A percentile compares a stretch with the other conserved stretches of the same genome.
These are phyloP conservation scores for Eurystomus gularis DNA, from an alignment of 2,113 vertebrate genomes.

Conservation along the genomic window DNA sequence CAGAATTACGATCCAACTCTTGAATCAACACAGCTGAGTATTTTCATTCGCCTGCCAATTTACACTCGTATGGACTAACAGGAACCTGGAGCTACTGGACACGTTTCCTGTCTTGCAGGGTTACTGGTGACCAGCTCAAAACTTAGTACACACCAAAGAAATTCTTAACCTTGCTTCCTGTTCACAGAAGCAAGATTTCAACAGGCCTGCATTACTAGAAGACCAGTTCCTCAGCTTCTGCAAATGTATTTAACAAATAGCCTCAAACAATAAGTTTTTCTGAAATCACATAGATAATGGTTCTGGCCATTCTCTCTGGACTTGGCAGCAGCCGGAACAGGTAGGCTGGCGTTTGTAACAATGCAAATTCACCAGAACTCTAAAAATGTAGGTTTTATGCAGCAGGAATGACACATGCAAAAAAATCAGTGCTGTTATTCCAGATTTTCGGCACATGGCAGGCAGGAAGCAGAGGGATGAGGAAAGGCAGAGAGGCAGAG, in stretches of 20 bases:
- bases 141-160: background rate
- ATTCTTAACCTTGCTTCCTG: background rate
- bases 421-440: background rate
- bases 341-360: background rate
- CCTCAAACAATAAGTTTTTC: background rate
- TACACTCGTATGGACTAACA: background rate
- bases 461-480: background rate
- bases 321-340: background rate
- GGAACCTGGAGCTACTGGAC: background rate
- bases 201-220: background rate
- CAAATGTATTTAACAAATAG: background rate
- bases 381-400: fast-evolving
- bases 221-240: background rate
- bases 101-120: background rate
- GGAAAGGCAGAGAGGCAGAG: background rate
- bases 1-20: background rate
- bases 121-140: background rate
- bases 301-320: background rate
- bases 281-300: background rate
- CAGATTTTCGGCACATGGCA: background rate
- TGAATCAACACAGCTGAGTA: background rate
- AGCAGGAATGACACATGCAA: background rate
- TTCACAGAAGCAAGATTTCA: background rate
- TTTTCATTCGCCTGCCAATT: background rate
- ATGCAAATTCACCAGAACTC: background rate